Evolutionary conservation across 2,113 vertebrate species (phyloP).

Genomic region (Vimba vimba): DNA sequence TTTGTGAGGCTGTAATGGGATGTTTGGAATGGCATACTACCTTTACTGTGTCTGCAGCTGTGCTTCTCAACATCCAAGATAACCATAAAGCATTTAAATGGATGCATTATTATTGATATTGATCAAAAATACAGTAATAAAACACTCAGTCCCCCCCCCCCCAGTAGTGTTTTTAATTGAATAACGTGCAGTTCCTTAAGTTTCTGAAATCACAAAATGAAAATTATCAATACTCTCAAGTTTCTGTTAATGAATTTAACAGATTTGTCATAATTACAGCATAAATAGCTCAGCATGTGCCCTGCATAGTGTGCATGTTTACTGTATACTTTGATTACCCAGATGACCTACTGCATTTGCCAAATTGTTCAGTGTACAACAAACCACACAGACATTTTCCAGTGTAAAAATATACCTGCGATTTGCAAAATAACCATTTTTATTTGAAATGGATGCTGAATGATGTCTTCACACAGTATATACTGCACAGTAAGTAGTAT

Average conservation of each 20-base stretch:
- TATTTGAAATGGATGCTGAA: too few species aligned
- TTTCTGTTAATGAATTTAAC: neutral
- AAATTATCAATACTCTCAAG: neutral
- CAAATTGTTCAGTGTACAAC: too few species aligned
- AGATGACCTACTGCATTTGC: too few species aligned
- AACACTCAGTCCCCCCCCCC: neutral
- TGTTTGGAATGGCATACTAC: neutral
- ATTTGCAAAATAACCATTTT: neutral
- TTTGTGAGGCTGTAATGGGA: neutral
- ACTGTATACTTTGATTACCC: too few species aligned
- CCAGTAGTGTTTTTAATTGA: neutral
- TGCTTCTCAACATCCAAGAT: neutral
- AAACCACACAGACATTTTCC: too few species aligned
- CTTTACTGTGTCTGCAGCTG: neutral
- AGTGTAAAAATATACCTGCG: neutral
- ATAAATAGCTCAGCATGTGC: too few species aligned
- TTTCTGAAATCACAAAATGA: neutral
- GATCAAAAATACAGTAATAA: neutral
- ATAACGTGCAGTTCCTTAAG: neutral
- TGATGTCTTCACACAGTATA: neutral
- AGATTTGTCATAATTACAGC: neutral
- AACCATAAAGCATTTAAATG: neutral
- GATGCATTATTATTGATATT: neutral
- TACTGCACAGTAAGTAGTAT: neutral
- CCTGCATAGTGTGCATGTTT: too few species aligned